A percentile compares a stretch with the other conserved stretches of the same genome.
Evolutionary conservation across 2,888 invertebrate genomes (phyloP).

Genomic region (Latrodectus elegans): DNA sequence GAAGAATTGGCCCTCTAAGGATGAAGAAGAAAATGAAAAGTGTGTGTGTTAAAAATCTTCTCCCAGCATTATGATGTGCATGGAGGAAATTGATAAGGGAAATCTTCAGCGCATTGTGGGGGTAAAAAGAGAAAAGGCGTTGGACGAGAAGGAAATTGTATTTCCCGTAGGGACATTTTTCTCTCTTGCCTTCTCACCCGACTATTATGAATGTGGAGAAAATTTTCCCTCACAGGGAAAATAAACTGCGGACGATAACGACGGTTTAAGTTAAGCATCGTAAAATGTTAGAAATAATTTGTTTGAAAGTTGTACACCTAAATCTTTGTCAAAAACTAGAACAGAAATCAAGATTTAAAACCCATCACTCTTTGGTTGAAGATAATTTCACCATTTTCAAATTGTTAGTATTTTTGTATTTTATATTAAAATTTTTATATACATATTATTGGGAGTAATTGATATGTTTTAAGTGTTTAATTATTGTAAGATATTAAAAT

Average conservation of each 20-base stretch:
- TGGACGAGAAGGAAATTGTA: background rate
- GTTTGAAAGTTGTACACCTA: too few species aligned
- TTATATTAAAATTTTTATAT: too few species aligned
- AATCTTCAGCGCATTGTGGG: conserved; percentile 15
- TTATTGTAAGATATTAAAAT: too few species aligned
- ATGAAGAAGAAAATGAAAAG: background rate
- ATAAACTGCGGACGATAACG: conserved; percentile 5
- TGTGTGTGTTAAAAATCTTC: background rate
- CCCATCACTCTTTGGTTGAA: too few species aligned
- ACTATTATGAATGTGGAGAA: background rate
- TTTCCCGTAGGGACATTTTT: conserved; percentile 1
- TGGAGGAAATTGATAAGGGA: conserved; percentile 54
- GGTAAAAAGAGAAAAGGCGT: background rate
- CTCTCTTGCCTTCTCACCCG: background rate
- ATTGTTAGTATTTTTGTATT: too few species aligned
- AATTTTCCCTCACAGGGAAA: conserved; percentile 2
- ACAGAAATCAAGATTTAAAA: too few species aligned
- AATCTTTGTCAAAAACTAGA: too few species aligned
- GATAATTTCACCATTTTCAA: too few species aligned
- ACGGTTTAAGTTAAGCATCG: background rate
- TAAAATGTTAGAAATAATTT: too few species aligned
- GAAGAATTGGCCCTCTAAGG: background rate
- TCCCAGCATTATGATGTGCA: background rate
- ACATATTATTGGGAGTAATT: too few species aligned
- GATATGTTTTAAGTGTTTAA: too few species aligned